Base-by-base conservation (phyloP, 92 coral and sea anemone genomes). In the Palythoa grandis region DNA sequence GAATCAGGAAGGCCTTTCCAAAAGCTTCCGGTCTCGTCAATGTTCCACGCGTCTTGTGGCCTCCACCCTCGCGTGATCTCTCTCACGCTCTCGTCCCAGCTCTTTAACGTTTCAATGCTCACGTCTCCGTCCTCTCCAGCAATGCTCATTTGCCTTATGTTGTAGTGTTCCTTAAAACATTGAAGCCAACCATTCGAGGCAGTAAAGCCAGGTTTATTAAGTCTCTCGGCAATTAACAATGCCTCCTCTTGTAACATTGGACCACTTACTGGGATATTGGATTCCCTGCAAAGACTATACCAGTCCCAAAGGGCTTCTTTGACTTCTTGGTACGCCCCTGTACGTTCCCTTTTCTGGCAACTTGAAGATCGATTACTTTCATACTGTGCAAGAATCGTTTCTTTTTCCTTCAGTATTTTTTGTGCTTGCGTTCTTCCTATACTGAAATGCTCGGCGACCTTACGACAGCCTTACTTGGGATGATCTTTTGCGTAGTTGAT, bases 21-120 rank as follows among this genome's bases (percentile, higher is more conserved):
- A 89, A 83, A 86, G 82, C 88, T 61, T 17, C 92, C 89, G 23
- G 89, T 86, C 23, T 92, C 91, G 65, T 86, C 90, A 90, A 92
- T 92, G 69, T 89, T 89, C 89, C 90, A 92, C 52, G 82, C 88
- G 70, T 89, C 76, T 79, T 86, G 82, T 13, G 88, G 84, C 39
- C 53, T 79, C 94, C 94, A 89, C 79, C 92, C 94, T 78, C 61
- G 8, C 20, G 85, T 88, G 39, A 91, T 68, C 68, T 91, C 89
- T 76, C 53, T 58, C 35, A 56, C 78, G 11, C 76, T 1, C 38
- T 83, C 80, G 20, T 25, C 39, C 78, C 78, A 20, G 24, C 79
- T 29, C 29, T 72, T 48, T 16, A 56, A 2, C 19, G 65, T 83
- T 58, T 79, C 84, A 0, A 11, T 17, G 12, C 71, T 52, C 72